These are phyloP conservation scores for Polyploca ridens DNA, from an alignment of 2,888 invertebrate genomes.

Conservation along the genomic window DNA sequence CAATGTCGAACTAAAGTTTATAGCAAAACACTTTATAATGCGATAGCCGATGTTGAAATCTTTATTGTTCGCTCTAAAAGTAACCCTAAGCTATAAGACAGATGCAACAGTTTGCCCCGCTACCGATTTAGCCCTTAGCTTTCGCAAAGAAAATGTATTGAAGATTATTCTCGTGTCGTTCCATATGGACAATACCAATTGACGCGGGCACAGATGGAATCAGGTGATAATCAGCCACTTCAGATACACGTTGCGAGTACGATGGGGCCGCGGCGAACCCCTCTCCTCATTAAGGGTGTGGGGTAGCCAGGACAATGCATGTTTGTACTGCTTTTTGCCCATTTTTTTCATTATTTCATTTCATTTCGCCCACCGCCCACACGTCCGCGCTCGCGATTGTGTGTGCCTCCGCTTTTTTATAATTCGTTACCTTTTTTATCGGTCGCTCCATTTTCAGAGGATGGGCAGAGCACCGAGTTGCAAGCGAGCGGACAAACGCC, in stretches of 20 bases:
- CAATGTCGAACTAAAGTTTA: not conserved
- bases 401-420: constrained; percentile 83
- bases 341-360: constrained; percentile 85
- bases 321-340: constrained; percentile 84
- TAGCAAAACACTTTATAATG: not conserved
- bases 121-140: not conserved
- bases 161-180: not conserved
- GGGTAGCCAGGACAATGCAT: constrained; percentile 80
- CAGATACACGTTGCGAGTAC: constrained; percentile 64
- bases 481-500: constrained; percentile 55
- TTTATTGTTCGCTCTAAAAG: not conserved
- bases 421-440: constrained; percentile 85
- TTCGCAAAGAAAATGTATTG: not conserved
- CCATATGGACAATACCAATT: constrained; percentile 20
- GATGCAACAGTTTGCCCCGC: not conserved
- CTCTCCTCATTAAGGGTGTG: constrained; percentile 77
- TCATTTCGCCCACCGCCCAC: constrained; percentile 83
- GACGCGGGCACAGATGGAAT: constrained; percentile 63
- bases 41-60: not conserved
- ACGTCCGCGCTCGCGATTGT: constrained; percentile 83
- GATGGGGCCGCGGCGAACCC: constrained; percentile 46
- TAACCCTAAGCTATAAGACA: not conserved
- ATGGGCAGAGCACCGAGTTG: constrained; percentile 60
- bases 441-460: constrained; percentile 84
- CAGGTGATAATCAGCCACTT: constrained; percentile 82